These are phyloP conservation scores for Chaetura pelagica DNA, from an alignment of 2,113 vertebrate genomes.

Conservation along the genomic window DNA sequence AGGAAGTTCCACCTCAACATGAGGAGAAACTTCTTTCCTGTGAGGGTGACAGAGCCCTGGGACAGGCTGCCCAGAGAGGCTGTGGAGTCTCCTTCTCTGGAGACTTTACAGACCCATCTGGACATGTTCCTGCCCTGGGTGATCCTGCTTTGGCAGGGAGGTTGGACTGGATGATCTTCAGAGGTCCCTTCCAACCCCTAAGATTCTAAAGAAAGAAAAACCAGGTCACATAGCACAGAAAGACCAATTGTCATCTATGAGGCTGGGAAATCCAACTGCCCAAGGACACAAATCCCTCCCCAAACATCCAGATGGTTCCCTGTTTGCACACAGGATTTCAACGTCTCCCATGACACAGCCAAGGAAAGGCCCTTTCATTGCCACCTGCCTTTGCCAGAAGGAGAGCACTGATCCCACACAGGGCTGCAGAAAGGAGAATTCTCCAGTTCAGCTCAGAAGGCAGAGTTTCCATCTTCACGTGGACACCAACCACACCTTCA, in stretches of 20 bases:
- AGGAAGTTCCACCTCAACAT: too few relatives aligned
- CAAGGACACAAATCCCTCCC: not conserved
- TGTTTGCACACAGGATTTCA: not conserved
- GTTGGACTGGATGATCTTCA: too few relatives aligned
- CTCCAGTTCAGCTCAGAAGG: not conserved
- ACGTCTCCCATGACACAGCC: not conserved
- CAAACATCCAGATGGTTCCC: not conserved
- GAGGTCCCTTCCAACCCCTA: too few relatives aligned
- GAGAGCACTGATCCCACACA: not conserved
- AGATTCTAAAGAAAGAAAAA: not conserved
- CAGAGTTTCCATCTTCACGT: not conserved
- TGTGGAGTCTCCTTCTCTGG: too few relatives aligned
- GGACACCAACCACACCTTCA: not conserved
- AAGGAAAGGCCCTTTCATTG: not conserved
- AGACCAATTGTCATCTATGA: not conserved
- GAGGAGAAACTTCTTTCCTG: too few relatives aligned
- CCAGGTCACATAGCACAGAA: not conserved
- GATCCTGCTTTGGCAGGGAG: too few relatives aligned
- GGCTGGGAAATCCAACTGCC: not conserved
- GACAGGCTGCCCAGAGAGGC: too few relatives aligned
- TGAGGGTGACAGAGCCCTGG: too few relatives aligned
- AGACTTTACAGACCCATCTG: too few relatives aligned
- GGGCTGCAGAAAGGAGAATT: not conserved
- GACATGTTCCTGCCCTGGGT: too few relatives aligned
- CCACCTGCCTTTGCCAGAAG: not conserved